These are phyloP conservation scores for Xenopus laevis DNA, from an alignment of 2,113 vertebrate species.

Conservation along the genomic window DNA sequence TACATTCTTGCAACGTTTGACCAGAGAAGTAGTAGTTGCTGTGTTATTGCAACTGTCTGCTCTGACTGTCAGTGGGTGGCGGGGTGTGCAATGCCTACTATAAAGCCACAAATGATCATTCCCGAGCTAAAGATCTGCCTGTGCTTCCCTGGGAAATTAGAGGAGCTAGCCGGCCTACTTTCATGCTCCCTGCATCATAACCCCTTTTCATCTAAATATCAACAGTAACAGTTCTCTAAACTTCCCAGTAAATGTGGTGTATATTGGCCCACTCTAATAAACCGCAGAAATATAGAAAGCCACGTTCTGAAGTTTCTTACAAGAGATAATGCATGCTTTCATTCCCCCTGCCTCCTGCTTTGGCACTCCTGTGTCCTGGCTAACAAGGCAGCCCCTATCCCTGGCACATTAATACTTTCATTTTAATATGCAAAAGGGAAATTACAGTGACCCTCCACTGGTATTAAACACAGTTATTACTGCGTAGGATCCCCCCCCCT, in stretches of 20 bases:
- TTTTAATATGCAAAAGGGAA: background rate
- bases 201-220: too few relatives aligned
- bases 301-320: constrained; percentile 6
- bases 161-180: too few relatives aligned
- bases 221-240: background rate
- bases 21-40: too few relatives aligned
- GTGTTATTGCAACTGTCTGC: too few relatives aligned
- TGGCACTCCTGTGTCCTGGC: constrained; percentile 5
- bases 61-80: too few relatives aligned
- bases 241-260: constrained; percentile 4
- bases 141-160: too few relatives aligned
- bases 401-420: background rate
- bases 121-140: too few relatives aligned
- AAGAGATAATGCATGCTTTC: constrained; percentile 37
- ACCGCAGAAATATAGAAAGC: constrained; percentile 6
- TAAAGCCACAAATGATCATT: too few relatives aligned
- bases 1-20: too few relatives aligned
- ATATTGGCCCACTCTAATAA: constrained; percentile 16
- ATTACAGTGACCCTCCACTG: background rate
- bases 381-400: constrained; percentile 31
- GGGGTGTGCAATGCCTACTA: too few relatives aligned
- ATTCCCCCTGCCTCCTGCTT: constrained; percentile 23
- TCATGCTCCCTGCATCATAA: too few relatives aligned
- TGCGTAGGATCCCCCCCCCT: too few relatives aligned
- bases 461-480: background rate